Percentiles rank a stretch among this genome's conserved stretches.
Conservation (phyloP, 2,113 vertebrate species). For the Rhea americana region DNA sequence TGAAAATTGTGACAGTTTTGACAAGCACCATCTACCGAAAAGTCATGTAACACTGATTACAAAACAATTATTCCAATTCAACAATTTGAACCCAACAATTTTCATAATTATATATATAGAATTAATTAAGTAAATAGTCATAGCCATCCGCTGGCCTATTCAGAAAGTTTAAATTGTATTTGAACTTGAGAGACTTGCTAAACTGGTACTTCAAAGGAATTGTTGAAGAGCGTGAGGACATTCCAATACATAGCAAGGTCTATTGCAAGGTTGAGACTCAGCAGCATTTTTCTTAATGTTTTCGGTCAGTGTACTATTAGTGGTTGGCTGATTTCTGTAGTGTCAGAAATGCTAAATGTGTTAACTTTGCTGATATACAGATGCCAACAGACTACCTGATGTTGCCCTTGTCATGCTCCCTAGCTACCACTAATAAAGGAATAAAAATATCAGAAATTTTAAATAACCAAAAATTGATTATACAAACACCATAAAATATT, state of each 20-base stretch:
- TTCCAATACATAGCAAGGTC: not conserved
- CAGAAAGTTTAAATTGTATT: not conserved
- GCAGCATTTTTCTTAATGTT: not conserved
- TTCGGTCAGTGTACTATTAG: not conserved
- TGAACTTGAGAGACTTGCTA: not conserved
- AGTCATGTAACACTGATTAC: not conserved
- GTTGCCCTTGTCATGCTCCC: not conserved
- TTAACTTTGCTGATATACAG: not conserved
- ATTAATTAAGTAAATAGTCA: not conserved
- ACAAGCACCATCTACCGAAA: not conserved
- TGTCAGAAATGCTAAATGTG: not conserved
- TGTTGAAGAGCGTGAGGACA: not conserved
- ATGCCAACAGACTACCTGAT: not conserved
- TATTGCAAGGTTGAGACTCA: accelerated
- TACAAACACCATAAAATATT: no score
- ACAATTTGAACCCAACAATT: no score
- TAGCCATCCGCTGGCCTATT: not conserved
- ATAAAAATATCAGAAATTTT: not conserved
- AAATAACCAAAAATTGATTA: not conserved
- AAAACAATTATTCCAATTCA: not conserved
- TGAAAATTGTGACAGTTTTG: not conserved
- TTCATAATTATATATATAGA: not conserved
- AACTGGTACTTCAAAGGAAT: not conserved
- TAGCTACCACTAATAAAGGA: not conserved
- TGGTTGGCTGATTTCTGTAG: not conserved